These are phyloP conservation scores for Drosophila planitibia DNA, from an alignment of 2,888 invertebrate species.

Conservation along the genomic window DNA sequence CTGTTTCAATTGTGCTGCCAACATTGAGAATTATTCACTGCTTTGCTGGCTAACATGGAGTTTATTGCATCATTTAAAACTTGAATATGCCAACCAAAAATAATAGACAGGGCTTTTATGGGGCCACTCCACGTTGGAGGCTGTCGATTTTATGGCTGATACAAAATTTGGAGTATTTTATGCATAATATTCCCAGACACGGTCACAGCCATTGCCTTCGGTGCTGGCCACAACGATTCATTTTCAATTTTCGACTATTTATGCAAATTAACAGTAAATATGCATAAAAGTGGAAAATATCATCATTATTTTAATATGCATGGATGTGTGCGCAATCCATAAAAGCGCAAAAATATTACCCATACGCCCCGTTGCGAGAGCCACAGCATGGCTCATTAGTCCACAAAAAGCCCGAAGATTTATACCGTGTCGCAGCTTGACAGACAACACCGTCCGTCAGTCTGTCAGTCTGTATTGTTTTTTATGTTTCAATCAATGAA, in stretches of 20 bases:
- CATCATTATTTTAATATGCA: conserved; percentile 55
- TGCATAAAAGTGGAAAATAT: conserved; percentile 79
- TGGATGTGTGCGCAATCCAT: conserved; percentile 33
- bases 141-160: conserved; percentile 57
- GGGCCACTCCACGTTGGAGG: conserved; percentile 40
- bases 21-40: conserved; percentile 4
- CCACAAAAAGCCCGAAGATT: conserved; percentile 38
- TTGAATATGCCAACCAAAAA: conserved; percentile 52
- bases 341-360: conserved; percentile 77
- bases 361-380: conserved; percentile 72
- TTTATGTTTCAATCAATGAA: conserved; percentile 81
- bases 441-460: conserved; percentile 22
- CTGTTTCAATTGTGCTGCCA: conserved; percentile 18
- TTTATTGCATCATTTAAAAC: conserved; percentile 73
- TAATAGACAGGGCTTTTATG: conserved; percentile 41
- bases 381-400: conserved; percentile 70
- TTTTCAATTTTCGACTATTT: conserved; percentile 81
- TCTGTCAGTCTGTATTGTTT: conserved; percentile 31
- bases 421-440: conserved; percentile 34
- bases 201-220: conserved; percentile 5
- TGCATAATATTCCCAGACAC: conserved; percentile 61
- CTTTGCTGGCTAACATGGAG: conserved; percentile 39
- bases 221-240: conserved; percentile 51
- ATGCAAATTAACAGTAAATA: conserved; percentile 76
- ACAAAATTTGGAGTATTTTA: conserved; percentile 64